Conservation (phyloP, 2,888 invertebrate genomes). For the Dilophus febrilis region DNA sequence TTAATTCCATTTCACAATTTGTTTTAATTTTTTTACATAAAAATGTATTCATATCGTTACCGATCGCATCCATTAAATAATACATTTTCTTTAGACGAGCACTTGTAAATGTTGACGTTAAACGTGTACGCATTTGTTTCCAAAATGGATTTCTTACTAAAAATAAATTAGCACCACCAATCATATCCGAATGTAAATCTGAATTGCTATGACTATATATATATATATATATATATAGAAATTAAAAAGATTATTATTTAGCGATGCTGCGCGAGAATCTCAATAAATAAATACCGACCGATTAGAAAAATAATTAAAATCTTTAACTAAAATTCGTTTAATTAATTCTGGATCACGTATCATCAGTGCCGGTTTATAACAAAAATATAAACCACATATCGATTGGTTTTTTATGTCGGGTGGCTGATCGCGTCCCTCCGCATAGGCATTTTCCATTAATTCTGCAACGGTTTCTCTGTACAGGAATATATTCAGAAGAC, state of each 20-base stretch:
- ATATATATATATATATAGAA: too few relatives aligned
- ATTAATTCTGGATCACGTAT: slow-evolving; percentile 30
- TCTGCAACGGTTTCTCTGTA: too few relatives aligned
- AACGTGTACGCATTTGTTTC: slow-evolving; percentile 27
- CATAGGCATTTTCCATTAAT: slow-evolving; percentile 19
- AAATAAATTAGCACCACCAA: slow-evolving; percentile 30
- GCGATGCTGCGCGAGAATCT: too few relatives aligned
- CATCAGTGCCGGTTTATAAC: slow-evolving; percentile 31
- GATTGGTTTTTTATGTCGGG: slow-evolving; percentile 20
- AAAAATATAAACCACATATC: slow-evolving; percentile 26
- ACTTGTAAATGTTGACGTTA: slow-evolving; percentile 32
- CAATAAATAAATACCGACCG: slow-evolving; percentile 12
- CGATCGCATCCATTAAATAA: slow-evolving; percentile 21
- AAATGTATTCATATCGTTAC: slow-evolving; percentile 3
- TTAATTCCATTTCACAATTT: slow-evolving; percentile 18
- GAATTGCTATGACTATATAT: slow-evolving; percentile 10
- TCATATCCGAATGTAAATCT: slow-evolving; percentile 22
- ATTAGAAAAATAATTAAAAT: slow-evolving; percentile 30
- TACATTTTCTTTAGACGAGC: slow-evolving; percentile 29
- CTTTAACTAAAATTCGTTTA: slow-evolving; percentile 30
- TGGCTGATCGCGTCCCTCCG: slow-evolving; percentile 15
- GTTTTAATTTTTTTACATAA: background rate
- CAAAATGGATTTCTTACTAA: slow-evolving; percentile 29
- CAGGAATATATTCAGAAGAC: too few relatives aligned
- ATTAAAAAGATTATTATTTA: too few relatives aligned